Evolutionary conservation across 2,797 vertebrate species (phyloP).

Genomic region (Pygocentrus nattereri): DNA sequence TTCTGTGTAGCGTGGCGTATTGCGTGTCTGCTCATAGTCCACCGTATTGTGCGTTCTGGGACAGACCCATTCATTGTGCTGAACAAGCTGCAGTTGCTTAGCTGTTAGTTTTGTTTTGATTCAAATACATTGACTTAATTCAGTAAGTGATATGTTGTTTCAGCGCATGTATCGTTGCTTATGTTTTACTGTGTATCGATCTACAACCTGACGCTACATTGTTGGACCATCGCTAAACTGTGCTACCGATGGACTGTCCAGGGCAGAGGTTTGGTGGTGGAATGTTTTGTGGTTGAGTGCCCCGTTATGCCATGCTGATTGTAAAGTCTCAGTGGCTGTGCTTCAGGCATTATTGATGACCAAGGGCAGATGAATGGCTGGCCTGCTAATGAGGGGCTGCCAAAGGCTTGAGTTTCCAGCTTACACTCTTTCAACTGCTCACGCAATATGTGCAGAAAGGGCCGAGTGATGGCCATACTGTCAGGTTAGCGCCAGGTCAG

Average conservation of each 20-base stretch:
- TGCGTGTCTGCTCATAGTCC: constrained; percentile 4
- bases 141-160: not conserved
- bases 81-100: not conserved
- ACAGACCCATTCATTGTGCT: not conserved
- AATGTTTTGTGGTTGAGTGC: not conserved
- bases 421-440: constrained; percentile 30
- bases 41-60: not conserved
- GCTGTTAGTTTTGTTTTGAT: not conserved
- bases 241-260: not conserved
- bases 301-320: not conserved
- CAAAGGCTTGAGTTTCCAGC: constrained; percentile 38
- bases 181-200: not conserved
- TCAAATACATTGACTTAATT: not conserved
- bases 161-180: not conserved
- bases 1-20: constrained; percentile 16
- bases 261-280: not conserved
- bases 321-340: constrained; percentile 28
- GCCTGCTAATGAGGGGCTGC: constrained; percentile 24
- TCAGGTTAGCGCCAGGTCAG: not conserved
- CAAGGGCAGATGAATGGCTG: constrained; percentile 11
- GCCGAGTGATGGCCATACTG: not conserved
- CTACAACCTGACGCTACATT: not conserved
- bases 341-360: constrained; percentile 66
- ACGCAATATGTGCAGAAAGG: not conserved
- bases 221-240: not conserved